Conservation (phyloP, 2,797 vertebrate species). For the Momotus momota region DNA sequence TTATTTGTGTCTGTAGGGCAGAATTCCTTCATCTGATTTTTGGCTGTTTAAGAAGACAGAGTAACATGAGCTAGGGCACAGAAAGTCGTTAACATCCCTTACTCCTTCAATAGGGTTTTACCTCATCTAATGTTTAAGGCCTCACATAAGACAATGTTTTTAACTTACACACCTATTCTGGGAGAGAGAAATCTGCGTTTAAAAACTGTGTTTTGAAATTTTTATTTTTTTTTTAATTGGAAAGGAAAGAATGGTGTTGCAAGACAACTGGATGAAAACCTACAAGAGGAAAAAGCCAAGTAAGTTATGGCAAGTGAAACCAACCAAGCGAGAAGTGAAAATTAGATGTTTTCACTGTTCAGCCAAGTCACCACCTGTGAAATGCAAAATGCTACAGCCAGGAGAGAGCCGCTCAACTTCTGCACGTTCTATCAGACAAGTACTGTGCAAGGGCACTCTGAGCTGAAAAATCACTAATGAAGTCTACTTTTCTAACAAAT, state of each 20-base stretch:
- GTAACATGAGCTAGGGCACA: not conserved
- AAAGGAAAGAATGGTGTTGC: not conserved
- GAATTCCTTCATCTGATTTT: not conserved
- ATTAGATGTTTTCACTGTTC: constrained; percentile 6
- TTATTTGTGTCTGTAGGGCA: not conserved
- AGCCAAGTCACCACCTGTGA: constrained; percentile 48
- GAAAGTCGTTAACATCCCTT: not conserved
- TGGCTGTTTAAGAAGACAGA: not conserved
- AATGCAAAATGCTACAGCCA: constrained; percentile 38
- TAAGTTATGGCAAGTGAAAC: constrained; percentile 27
- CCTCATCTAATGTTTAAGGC: not conserved
- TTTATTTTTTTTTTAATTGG: not conserved
- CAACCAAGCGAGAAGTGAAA: constrained; percentile 58
- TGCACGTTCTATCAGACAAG: not conserved
- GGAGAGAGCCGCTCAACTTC: not conserved
- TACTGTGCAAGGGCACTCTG: not conserved
- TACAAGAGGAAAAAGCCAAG: not conserved
- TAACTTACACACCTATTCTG: not conserved
- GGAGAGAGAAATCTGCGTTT: not conserved
- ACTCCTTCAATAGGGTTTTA: not conserved
- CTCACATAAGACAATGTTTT: not conserved
- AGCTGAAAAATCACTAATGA: constrained; percentile 4
- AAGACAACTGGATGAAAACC: constrained; percentile 1
- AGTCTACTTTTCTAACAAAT: constrained; percentile 48
- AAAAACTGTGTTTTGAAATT: not conserved